phyloP scores from a whole-genome alignment of 1,140 invertebrate genomes.

The Aporrectodea caliginosa region DNA sequence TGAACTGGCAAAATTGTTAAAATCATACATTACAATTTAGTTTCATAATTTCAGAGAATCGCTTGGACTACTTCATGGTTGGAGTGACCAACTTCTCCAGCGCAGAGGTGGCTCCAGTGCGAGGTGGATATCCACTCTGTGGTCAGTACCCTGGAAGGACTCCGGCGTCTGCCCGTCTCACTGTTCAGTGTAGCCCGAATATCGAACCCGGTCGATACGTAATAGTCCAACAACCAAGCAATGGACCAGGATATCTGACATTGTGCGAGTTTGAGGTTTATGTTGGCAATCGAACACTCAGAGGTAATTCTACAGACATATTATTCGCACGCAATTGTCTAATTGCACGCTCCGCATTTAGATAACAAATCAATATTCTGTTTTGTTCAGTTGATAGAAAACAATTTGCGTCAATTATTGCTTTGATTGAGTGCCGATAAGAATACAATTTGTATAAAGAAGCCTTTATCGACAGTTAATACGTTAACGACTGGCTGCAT shows the following conservation, averaged over 20 bases:
- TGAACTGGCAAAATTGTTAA: too few relatives aligned
- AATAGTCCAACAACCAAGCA: background rate
- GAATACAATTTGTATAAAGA: background rate
- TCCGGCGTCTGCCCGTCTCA: background rate
- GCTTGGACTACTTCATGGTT: background rate
- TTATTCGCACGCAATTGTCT: too few relatives aligned
- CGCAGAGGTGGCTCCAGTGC: too few relatives aligned
- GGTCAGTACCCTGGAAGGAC: background rate
- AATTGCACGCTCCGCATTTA: too few relatives aligned
- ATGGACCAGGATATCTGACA: background rate
- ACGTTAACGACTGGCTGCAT: too few relatives aligned
- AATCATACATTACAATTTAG: too few relatives aligned
- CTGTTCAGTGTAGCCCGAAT: background rate
- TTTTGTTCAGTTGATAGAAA: background rate
- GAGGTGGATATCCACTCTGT: background rate
- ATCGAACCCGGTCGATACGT: background rate
- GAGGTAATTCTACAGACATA: background rate
- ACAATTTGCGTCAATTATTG: background rate
- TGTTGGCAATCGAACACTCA: background rate
- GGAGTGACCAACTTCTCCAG: background rate
- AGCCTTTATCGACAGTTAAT: too few relatives aligned
- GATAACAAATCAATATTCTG: too few relatives aligned
- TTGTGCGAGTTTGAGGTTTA: background rate
- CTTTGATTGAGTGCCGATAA: background rate
- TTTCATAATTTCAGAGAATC: too few relatives aligned